Conservation (phyloP, 2,797 vertebrate genomes). For the Eulemur mongoz region DNA sequence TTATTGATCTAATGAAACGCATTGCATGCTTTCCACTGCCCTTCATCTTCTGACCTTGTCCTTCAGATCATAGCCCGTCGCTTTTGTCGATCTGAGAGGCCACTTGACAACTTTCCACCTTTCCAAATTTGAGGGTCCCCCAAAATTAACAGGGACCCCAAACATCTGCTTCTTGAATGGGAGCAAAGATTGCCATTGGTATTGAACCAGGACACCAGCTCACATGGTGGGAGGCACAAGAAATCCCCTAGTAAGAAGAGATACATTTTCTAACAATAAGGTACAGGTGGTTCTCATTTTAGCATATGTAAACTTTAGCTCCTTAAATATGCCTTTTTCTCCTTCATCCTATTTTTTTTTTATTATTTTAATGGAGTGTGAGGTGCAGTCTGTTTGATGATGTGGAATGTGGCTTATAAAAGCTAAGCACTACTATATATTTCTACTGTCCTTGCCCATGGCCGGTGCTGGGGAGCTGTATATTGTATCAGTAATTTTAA, state of each 20-base stretch:
- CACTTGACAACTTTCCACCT: slow-evolving; percentile 43
- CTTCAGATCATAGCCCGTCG: slow-evolving; percentile 78
- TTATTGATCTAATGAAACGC: slow-evolving; percentile 84
- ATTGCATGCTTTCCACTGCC: slow-evolving; percentile 75
- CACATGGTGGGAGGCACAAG: slow-evolving; percentile 72
- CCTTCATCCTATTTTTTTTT: neutral
- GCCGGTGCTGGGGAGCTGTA: slow-evolving; percentile 65
- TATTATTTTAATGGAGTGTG: slow-evolving; percentile 20
- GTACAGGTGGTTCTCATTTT: slow-evolving; percentile 77
- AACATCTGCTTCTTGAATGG: slow-evolving; percentile 77
- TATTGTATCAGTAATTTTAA: slow-evolving; percentile 72
- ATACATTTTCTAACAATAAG: neutral
- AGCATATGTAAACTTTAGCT: slow-evolving; percentile 66
- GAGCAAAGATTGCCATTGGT: slow-evolving; percentile 14
- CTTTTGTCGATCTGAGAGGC: slow-evolving; percentile 77
- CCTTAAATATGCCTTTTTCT: slow-evolving; percentile 51
- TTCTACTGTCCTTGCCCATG: slow-evolving; percentile 59
- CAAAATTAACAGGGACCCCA: slow-evolving; percentile 78
- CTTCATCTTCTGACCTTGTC: slow-evolving; percentile 80
- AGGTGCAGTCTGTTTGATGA: slow-evolving; percentile 69
- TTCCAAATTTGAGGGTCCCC: slow-evolving; percentile 74
- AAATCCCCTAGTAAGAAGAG: slow-evolving; percentile 77
- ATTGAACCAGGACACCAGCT: slow-evolving; percentile 74
- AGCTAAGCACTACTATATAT: slow-evolving; percentile 70
- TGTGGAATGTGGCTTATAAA: slow-evolving; percentile 67